A percentile compares a stretch with the other conserved stretches of the same genome.
Evolutionary conservation across 2,797 vertebrate species (phyloP).

Genomic region (Meriones psammophilus): DNA sequence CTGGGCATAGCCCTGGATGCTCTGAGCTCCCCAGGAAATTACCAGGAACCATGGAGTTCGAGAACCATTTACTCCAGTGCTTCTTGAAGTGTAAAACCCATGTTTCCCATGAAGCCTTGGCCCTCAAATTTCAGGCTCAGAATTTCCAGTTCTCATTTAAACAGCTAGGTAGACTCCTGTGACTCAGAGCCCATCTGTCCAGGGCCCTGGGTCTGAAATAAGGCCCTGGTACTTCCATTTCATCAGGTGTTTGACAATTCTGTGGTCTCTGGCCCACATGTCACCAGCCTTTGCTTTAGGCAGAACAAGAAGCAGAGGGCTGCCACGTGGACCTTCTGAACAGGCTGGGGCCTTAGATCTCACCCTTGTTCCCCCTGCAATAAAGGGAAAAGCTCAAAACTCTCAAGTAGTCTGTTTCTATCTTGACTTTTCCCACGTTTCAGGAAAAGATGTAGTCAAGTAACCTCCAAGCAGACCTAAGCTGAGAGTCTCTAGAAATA

Average conservation of each 20-base stretch:
- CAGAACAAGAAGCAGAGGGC: background rate
- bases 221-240: background rate
- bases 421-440: background rate
- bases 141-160: background rate
- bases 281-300: background rate
- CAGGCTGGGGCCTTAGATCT: background rate
- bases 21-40: background rate
- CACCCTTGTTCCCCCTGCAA: background rate
- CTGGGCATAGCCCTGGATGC: background rate
- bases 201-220: background rate
- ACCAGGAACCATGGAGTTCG: background rate
- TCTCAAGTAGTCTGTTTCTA: background rate
- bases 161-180: background rate
- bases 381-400: background rate
- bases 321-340: background rate
- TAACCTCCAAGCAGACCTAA: background rate
- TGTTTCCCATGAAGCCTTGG: background rate
- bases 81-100: background rate
- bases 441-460: background rate
- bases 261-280: background rate
- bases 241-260: background rate
- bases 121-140: background rate
- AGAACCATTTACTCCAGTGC: background rate
- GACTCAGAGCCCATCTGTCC: fast-evolving
- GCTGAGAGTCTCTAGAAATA: constrained; percentile 21